Conservation (phyloP, 2,888 invertebrate species). For the Anorthoa munda region DNA sequence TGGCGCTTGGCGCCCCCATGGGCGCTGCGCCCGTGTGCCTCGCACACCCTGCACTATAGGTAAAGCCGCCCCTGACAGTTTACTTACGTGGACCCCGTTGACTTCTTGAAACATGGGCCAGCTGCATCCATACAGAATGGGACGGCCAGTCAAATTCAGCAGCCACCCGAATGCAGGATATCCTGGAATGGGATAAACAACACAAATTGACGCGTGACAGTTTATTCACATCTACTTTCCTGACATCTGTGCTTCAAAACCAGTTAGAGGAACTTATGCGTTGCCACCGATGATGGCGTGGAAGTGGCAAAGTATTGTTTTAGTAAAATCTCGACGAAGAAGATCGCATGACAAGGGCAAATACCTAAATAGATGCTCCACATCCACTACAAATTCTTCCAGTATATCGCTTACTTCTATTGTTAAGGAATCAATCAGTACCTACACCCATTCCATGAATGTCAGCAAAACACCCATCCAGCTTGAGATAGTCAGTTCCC, state of each 20-base stretch:
- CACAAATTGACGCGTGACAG: background rate
- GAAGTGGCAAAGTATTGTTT: background rate
- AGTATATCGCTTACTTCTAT: background rate
- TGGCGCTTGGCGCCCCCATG: too few species aligned
- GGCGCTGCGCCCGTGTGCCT: too few species aligned
- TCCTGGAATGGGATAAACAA: constrained; percentile 87
- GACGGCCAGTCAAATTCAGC: constrained; percentile 94
- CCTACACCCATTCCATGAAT: constrained; percentile 37
- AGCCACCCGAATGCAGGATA: constrained; percentile 93
- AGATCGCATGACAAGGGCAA: background rate
- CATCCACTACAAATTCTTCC: background rate
- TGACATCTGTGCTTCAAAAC: background rate
- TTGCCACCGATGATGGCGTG: too few species aligned
- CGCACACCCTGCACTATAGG: too few species aligned
- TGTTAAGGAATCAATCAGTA: constrained; percentile 5
- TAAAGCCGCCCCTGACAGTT: too few species aligned
- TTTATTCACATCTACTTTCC: background rate
- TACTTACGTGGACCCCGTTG: constrained; percentile 70
- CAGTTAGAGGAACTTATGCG: background rate
- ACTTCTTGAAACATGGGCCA: constrained; percentile 95
- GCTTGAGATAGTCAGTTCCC: constrained; percentile 95
- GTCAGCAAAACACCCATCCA: constrained; percentile 95
- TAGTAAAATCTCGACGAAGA: background rate
- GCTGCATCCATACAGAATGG: constrained; percentile 95
- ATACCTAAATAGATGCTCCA: background rate